phyloP scores from a whole-genome alignment of 2,888 invertebrate genomes.

The Orthosia cruda region DNA sequence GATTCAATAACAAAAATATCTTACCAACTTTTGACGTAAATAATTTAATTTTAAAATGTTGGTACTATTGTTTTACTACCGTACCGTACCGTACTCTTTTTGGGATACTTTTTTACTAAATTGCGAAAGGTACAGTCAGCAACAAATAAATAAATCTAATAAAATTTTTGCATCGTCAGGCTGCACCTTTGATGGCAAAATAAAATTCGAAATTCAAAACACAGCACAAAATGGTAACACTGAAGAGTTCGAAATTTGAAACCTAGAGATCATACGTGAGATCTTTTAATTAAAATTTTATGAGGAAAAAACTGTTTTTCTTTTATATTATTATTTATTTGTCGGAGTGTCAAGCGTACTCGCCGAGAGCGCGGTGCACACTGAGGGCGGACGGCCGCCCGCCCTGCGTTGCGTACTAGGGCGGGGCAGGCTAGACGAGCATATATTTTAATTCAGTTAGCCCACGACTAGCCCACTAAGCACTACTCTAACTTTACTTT shows the following conservation, averaged over 20 bases:
- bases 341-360: constrained; percentile 66
- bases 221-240: constrained; percentile 56
- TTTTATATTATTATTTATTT: constrained; percentile 40
- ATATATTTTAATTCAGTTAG: constrained; percentile 85
- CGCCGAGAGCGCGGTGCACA: constrained; percentile 68
- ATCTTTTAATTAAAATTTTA: constrained; percentile 44
- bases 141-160: not conserved
- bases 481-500: constrained; percentile 56
- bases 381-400: constrained; percentile 76
- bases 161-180: not conserved
- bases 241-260: constrained; percentile 33
- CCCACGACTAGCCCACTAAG: constrained; percentile 56
- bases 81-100: constrained; percentile 29
- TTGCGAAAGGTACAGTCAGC: constrained; percentile 9
- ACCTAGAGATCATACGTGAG: not conserved
- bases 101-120: not conserved
- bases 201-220: constrained; percentile 44
- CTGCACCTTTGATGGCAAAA: constrained; percentile 28
- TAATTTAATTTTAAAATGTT: constrained; percentile 15
- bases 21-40: not conserved
- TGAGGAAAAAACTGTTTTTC: constrained; percentile 41
- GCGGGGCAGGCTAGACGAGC: constrained; percentile 74
- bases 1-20: not conserved
- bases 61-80: not conserved
- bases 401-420: constrained; percentile 71